Conservation (phyloP, 1,140 invertebrate genomes). For the Lethrus apterus region DNA sequence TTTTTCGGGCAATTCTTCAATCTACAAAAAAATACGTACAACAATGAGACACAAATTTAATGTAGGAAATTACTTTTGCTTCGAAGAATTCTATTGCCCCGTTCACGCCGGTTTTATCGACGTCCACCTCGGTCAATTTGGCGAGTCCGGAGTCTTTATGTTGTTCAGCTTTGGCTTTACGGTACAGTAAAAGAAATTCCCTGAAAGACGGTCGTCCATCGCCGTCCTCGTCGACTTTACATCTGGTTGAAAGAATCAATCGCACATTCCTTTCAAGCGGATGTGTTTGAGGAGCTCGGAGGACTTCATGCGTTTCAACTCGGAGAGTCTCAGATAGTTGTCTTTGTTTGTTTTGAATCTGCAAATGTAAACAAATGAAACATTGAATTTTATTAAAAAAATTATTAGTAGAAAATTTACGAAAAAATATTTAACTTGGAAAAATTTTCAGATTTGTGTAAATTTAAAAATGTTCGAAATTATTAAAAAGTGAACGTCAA, state of each 20-base stretch:
- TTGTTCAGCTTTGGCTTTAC: slow-evolving; percentile 78
- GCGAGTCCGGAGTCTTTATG: slow-evolving; percentile 74
- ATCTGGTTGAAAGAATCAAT: too few species aligned
- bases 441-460: neutral
- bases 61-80: slow-evolving; percentile 58
- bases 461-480: too few species aligned
- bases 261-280: slow-evolving; percentile 90
- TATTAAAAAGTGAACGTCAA: too few species aligned
- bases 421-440: neutral
- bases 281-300: slow-evolving; percentile 93
- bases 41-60: neutral
- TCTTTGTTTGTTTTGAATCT: slow-evolving; percentile 87
- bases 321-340: slow-evolving; percentile 78
- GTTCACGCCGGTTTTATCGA: slow-evolving; percentile 80
- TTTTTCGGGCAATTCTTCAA: slow-evolving; percentile 68
- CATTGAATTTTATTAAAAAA: neutral
- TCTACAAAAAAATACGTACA: slow-evolving; percentile 47
- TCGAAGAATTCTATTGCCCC: slow-evolving; percentile 89
- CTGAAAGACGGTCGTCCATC: slow-evolving; percentile 87
- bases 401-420: too few species aligned
- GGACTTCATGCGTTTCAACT: slow-evolving; percentile 87
- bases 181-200: slow-evolving; percentile 84
- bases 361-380: too few species aligned
- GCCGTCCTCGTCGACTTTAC: slow-evolving; percentile 85
- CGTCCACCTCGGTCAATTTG: slow-evolving; percentile 76